Percentiles rank a stretch among this genome's conserved stretches.
Evolutionary conservation across 2,888 invertebrate genomes (phyloP).

Genomic region (Melanotus villosus): DNA sequence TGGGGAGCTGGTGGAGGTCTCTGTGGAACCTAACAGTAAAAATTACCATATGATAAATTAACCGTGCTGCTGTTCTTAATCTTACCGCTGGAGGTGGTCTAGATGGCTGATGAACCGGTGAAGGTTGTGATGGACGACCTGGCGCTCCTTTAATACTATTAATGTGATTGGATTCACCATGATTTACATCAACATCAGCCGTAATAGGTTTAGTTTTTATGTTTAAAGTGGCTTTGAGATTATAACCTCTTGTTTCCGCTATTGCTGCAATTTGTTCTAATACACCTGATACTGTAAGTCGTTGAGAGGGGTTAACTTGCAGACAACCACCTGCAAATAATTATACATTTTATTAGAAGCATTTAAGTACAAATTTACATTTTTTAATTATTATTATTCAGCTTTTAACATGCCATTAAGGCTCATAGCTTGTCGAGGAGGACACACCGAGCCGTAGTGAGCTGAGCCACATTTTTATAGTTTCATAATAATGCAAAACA

Average conservation of each 20-base stretch:
- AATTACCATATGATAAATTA: not conserved
- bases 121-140: conserved; percentile 57
- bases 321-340: conserved; percentile 81
- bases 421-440: too few species aligned
- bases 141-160: conserved; percentile 58
- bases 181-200: conserved; percentile 51
- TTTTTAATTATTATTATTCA: too few species aligned
- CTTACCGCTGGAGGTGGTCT: conserved; percentile 52
- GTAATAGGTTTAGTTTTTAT: conserved; percentile 72
- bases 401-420: too few species aligned
- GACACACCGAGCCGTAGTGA: too few species aligned
- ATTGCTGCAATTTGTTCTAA: conserved; percentile 91
- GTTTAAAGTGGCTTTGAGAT: conserved; percentile 84
- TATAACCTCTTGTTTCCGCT: conserved; percentile 87
- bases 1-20: conserved; percentile 53
- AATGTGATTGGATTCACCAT: conserved; percentile 55
- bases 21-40: conserved; percentile 21
- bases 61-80: not conserved
- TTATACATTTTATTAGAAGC: too few species aligned
- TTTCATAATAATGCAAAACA: too few species aligned
- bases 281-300: conserved; percentile 84
- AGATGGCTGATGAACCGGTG: conserved; percentile 55
- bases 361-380: too few species aligned
- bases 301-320: conserved; percentile 85
- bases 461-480: too few species aligned